phyloP scores from a whole-genome alignment of 2,888 invertebrate species.

The Melanostoma scalare region DNA sequence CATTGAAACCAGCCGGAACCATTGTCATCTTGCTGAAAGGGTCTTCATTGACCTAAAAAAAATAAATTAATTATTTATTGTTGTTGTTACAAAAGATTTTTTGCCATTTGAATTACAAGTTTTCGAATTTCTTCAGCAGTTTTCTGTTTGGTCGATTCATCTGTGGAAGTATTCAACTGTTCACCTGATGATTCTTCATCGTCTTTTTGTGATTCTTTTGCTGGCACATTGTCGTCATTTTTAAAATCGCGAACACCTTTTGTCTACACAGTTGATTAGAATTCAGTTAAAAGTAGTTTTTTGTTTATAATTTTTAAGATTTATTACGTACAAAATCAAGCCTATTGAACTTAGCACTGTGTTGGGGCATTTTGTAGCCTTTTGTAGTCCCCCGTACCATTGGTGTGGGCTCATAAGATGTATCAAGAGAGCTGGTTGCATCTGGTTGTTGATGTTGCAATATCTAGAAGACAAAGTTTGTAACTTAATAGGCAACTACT shows the following conservation, averaged over 20 bases:
- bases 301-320: background rate
- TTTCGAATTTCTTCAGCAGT: constrained; percentile 32
- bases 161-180: background rate
- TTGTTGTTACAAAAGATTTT: constrained; percentile 17
- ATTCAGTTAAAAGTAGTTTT: background rate
- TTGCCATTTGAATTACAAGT: background rate
- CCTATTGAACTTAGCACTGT: constrained; percentile 21
- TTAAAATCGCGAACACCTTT: background rate
- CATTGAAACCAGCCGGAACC: constrained; percentile 76
- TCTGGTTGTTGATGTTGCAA: constrained; percentile 7
- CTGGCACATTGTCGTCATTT: constrained; percentile 8
- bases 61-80: constrained; percentile 33
- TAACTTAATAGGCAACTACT: too few relatives aligned
- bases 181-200: background rate
- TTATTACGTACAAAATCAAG: constrained; percentile 35
- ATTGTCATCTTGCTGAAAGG: constrained; percentile 71
- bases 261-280: background rate
- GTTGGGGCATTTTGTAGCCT: constrained; percentile 33
- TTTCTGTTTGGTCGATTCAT: background rate
- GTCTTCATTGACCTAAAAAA: constrained; percentile 36
- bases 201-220: background rate
- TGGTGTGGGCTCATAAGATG: background rate
- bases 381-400: background rate
- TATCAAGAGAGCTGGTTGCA: background rate
- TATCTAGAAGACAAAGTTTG: background rate